Percentiles rank a stretch among this genome's conserved stretches.
These are phyloP conservation scores for Drosophila algonquin DNA, from an alignment of 2,888 invertebrate species.

Conservation along the genomic window DNA sequence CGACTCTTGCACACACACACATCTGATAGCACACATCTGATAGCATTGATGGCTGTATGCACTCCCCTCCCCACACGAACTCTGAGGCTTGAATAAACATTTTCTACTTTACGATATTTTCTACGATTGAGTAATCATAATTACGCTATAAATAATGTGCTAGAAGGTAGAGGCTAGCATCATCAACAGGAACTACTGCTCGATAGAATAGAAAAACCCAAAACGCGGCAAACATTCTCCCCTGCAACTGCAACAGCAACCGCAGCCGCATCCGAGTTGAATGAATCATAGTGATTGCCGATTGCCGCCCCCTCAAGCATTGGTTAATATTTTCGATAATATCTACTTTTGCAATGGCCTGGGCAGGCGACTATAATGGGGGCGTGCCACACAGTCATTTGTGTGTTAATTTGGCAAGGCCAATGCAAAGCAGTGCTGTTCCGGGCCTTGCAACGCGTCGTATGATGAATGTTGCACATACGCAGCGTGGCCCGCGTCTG, in stretches of 20 bases:
- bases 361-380: slow-evolving; percentile 6
- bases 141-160: slow-evolving; percentile 51
- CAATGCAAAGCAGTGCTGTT: slow-evolving; percentile 6
- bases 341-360: slow-evolving; percentile 24
- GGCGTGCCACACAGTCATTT: slow-evolving; percentile 49
- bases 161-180: neutral
- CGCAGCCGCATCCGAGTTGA: slow-evolving; percentile 39
- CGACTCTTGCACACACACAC: slow-evolving; percentile 11
- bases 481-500: slow-evolving; percentile 44
- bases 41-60: slow-evolving; percentile 10
- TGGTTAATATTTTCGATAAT: slow-evolving; percentile 50
- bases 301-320: slow-evolving; percentile 36
- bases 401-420: slow-evolving; percentile 60
- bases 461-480: slow-evolving; percentile 62
- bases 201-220: slow-evolving; percentile 60
- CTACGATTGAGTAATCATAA: slow-evolving; percentile 36
- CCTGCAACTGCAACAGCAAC: slow-evolving; percentile 22
- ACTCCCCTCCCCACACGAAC: slow-evolving; percentile 4
- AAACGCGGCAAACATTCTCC: slow-evolving; percentile 40
- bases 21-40: slow-evolving; percentile 10
- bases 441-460: slow-evolving; percentile 36
- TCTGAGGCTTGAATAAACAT: slow-evolving; percentile 46
- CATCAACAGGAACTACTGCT: slow-evolving; percentile 58
- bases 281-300: slow-evolving; percentile 53
- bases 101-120: slow-evolving; percentile 33